Evolutionary conservation across 1,140 invertebrate genomes (phyloP).

Genomic region (Pseudomyrmex flavicornis): DNA sequence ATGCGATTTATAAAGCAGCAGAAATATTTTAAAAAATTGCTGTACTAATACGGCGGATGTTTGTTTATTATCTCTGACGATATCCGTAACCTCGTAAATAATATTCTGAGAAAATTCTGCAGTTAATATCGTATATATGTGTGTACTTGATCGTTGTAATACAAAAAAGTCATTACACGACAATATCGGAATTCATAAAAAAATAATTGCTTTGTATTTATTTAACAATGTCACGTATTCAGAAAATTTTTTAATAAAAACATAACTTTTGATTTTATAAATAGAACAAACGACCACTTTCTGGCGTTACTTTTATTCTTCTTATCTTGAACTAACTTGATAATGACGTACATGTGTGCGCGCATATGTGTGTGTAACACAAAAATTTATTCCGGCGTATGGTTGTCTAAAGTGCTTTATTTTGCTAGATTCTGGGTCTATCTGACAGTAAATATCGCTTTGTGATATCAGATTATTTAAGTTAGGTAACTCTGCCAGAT

Average conservation of each 20-base stretch:
- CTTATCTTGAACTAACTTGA: conserved; percentile 76
- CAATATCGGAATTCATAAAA: no score
- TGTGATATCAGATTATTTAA: conserved; percentile 74
- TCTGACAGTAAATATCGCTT: conserved; percentile 81
- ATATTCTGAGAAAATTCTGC: conserved; percentile 42
- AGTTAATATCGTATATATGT: not conserved
- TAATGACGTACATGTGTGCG: conserved; percentile 63
- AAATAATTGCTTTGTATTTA: no score
- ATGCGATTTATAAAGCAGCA: conserved; percentile 28
- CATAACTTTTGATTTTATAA: conserved; percentile 1
- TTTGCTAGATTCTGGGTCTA: conserved; percentile 80
- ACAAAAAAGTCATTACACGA: not conserved
- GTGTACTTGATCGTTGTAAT: not conserved
- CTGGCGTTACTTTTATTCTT: conserved; percentile 51
- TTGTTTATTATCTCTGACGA: conserved; percentile 11
- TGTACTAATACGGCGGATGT: conserved; percentile 33
- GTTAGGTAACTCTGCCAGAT: not conserved
- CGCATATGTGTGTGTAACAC: conserved; percentile 72
- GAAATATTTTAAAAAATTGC: conserved; percentile 40
- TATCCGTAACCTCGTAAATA: conserved; percentile 27
- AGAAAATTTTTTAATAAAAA: no score
- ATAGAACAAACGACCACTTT: conserved; percentile 25
- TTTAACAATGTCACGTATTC: no score
- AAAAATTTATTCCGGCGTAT: conserved; percentile 78
- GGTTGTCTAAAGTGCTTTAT: conserved; percentile 83